These are phyloP conservation scores for Rhingia rostrata DNA, from an alignment of 2,888 invertebrate species.

Conservation along the genomic window DNA sequence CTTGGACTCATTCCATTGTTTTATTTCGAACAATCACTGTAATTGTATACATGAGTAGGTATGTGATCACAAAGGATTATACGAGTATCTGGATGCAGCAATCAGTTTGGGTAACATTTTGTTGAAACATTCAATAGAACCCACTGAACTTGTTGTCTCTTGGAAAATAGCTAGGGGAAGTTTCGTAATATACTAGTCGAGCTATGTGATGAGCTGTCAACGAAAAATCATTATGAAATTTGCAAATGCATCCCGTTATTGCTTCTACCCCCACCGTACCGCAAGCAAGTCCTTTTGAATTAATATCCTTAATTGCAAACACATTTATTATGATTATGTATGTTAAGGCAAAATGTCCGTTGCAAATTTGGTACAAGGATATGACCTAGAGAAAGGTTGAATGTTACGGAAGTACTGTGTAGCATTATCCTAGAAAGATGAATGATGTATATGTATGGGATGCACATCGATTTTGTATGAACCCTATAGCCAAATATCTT, in stretches of 20 bases:
- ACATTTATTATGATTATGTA: too few species aligned
- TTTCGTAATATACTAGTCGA: conserved; percentile 3
- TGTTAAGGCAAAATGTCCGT: too few species aligned
- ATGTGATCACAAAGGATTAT: conserved; percentile 42
- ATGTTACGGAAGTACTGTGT: too few species aligned
- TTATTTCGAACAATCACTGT: conserved; percentile 26
- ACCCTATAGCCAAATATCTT: too few species aligned
- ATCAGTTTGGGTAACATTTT: background rate
- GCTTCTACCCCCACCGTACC: too few species aligned
- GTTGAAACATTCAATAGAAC: conserved; percentile 27
- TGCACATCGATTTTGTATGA: too few species aligned
- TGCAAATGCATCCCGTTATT: background rate
- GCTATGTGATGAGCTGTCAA: background rate
- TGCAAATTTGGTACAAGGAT: too few species aligned
- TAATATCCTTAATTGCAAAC: too few species aligned
- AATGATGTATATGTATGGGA: too few species aligned
- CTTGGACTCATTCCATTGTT: background rate
- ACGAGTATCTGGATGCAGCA: conserved; percentile 7
- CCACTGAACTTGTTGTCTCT: background rate
- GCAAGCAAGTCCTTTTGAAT: too few species aligned
- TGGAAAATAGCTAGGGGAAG: background rate
- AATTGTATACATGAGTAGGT: conserved; percentile 25
- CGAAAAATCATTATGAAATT: conserved; percentile 1
- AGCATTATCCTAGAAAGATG: too few species aligned
- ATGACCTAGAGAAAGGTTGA: too few species aligned